Percentiles rank a stretch among this genome's conserved stretches.
These are phyloP conservation scores for Eilema sororculum DNA, from an alignment of 2,888 invertebrate species.

Conservation along the genomic window DNA sequence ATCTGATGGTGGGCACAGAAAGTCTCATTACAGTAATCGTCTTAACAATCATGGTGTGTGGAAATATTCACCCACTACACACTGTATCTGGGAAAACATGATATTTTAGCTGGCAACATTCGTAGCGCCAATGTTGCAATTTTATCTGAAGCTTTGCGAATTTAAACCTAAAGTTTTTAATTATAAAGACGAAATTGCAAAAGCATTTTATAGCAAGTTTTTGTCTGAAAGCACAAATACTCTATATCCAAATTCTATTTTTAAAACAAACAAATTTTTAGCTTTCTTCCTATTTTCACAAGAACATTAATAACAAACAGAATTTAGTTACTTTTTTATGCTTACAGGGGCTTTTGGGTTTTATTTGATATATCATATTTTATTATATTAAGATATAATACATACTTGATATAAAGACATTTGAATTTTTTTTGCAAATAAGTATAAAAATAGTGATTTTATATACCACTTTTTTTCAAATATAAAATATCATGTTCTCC, in stretches of 20 bases:
- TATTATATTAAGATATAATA: too few relatives aligned
- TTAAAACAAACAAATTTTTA: too few relatives aligned
- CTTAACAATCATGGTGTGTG: slow-evolving; percentile 90
- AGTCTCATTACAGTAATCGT: slow-evolving; percentile 92
- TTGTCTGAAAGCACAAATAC: not conserved
- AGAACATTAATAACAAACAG: not conserved
- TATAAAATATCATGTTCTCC: slow-evolving; percentile 20
- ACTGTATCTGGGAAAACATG: slow-evolving; percentile 28
- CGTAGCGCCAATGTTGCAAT: not conserved
- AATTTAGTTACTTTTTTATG: not conserved
- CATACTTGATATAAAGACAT: too few relatives aligned
- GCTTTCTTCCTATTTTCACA: not conserved
- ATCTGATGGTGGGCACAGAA: slow-evolving; percentile 90
- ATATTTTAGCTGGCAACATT: slow-evolving; percentile 1
- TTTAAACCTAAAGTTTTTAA: not conserved
- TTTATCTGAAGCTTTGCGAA: not conserved
- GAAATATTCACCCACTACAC: slow-evolving; percentile 65
- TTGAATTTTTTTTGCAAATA: too few relatives aligned
- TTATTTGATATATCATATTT: not conserved
- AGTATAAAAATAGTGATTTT: not conserved
- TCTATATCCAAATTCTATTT: too few relatives aligned
- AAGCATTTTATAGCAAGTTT: not conserved
- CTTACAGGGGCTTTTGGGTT: not conserved
- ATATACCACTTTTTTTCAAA: too few relatives aligned
- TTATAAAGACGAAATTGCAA: not conserved